phyloP scores from a whole-genome alignment of 2,113 vertebrate genomes.

The Xiphophorus couchianus region DNA sequence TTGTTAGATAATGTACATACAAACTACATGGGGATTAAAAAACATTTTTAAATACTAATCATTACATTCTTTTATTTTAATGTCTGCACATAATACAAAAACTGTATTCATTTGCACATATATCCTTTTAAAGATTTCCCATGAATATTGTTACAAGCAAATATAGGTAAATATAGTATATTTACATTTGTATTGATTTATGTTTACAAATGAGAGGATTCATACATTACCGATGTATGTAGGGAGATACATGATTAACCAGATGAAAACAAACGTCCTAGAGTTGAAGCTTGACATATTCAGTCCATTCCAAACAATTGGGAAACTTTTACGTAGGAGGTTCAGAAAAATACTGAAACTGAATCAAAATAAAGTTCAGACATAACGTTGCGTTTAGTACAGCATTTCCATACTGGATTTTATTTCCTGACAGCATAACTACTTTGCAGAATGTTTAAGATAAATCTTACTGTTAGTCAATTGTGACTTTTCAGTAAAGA shows the following conservation, averaged over 20 bases:
- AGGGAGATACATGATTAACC: not conserved
- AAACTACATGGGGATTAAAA: not conserved
- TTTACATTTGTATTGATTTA: not conserved
- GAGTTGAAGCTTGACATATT: not conserved
- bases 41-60: not conserved
- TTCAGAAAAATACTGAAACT: not conserved
- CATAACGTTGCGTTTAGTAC: not conserved
- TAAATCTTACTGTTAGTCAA: no score
- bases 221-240: not conserved
- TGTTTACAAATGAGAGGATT: not conserved
- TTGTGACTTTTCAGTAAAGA: no score
- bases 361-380: not conserved
- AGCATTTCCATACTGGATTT: no score
- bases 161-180: not conserved
- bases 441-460: no score
- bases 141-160: no score
- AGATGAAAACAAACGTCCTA: slow-evolving; percentile 10
- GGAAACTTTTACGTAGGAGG: not conserved
- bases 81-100: not conserved
- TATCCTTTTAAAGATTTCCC: no score
- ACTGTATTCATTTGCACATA: not conserved
- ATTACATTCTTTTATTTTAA: not conserved
- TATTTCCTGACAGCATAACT: no score
- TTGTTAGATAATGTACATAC: not conserved
- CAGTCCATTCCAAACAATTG: slow-evolving; percentile 21